Evolutionary conservation across 2,888 invertebrate genomes (phyloP), one percentile per base, ranked within the genome.

Genomic region (Entomobrya multifasciata): DNA sequence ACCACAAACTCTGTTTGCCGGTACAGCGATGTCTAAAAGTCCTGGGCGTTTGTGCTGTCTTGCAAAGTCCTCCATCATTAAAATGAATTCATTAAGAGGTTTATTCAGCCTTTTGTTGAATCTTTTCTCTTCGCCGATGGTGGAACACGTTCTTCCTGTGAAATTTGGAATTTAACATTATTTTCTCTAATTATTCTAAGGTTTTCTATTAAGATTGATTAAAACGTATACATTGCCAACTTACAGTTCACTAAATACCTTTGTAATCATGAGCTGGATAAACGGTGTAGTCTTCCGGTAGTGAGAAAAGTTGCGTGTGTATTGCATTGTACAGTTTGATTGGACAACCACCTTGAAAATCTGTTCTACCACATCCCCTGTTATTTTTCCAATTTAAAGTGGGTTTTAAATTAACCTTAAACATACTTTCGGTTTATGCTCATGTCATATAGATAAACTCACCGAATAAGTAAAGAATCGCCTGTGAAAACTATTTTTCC

Each of bases 191-290:
- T n/a, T n/a, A n/a, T n/a, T n/a, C n/a, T n/a, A n/a, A n/a, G n/a
- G n/a, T n/a, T n/a, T n/a, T n/a, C n/a, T n/a, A n/a, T n/a, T n/a
- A n/a, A n/a, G n/a, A n/a, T n/a, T n/a, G n/a, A n/a, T n/a, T n/a
- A n/a, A n/a, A n/a, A n/a, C n/a, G n/a, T n/a, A n/a, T n/a, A n/a
- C n/a, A n/a, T n/a, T n/a, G n/a, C n/a, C n/a, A n/a, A n/a, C n/a
- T n/a, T n/a, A n/a, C n/a, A n/a, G n/a, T n/a, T n/a, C n/a, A n/a
- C n/a, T n/a, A n/a, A n/a, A n/a, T 90, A 93, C 95, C 95, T 92
- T 95, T 96, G 92, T 99, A 99, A 93, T 99, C 99, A 93, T 99
- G 99, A 0, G 98, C 99, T 0, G 99, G 99, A 93, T 96, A 99
- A 36, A 99, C 93, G 1, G 94, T 94, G 92, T 95, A 99, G 92